phyloP scores from a whole-genome alignment of 1,140 invertebrate genomes.

The Sarcophaga peregrina region DNA sequence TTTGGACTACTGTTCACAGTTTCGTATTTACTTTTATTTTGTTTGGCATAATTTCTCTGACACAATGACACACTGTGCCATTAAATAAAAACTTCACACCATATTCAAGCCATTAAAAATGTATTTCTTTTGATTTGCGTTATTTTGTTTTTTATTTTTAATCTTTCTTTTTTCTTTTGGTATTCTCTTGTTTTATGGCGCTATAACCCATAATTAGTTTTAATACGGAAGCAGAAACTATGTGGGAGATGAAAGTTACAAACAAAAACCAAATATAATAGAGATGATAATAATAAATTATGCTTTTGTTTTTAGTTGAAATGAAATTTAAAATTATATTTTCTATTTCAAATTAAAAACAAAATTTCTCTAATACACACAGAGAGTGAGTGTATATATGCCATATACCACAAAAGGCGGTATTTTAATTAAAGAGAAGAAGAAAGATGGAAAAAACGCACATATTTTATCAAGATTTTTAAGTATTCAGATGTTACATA shows the following conservation, averaged over 20 bases:
- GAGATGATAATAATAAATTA: neutral
- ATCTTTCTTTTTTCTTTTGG: no score
- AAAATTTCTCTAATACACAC: neutral
- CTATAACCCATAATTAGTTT: slow-evolving; percentile 28
- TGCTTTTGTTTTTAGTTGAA: neutral
- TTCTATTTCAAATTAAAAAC: neutral
- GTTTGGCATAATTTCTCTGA: neutral
- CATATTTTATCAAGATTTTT: neutral
- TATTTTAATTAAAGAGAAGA: neutral
- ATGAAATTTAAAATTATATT: neutral
- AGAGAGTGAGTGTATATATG: no score
- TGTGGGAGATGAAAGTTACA: slow-evolving; percentile 35
- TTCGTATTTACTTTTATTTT: no score
- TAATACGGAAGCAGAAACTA: slow-evolving; percentile 35
- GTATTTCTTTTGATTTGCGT: neutral
- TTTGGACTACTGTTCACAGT: no score
- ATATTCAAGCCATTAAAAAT: neutral
- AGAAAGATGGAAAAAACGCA: neutral
- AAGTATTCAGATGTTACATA: neutral
- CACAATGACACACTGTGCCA: slow-evolving; percentile 9
- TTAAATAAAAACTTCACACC: neutral
- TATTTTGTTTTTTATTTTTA: neutral
- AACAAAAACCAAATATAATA: neutral
- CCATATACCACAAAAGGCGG: neutral
- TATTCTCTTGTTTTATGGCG: neutral